phyloP scores from a whole-genome alignment of 2,113 vertebrate genomes.

The Strix aluco region DNA sequence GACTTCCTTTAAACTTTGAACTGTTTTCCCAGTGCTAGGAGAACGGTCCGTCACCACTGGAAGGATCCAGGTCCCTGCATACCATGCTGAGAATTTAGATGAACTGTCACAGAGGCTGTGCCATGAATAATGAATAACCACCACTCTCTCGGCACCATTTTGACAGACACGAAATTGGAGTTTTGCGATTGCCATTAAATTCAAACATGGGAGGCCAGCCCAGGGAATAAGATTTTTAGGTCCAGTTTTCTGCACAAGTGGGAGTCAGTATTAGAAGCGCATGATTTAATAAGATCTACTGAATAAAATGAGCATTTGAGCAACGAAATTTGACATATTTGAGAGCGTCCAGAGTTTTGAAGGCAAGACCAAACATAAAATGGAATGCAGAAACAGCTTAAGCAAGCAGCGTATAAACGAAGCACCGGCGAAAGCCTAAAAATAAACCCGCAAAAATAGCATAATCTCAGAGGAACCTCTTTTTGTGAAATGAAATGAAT shows the following conservation, averaged over 20 bases:
- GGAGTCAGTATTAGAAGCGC: not conserved
- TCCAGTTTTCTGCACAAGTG: not conserved
- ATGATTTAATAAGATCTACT: not conserved
- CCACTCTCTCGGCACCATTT: not conserved
- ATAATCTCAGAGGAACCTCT: not conserved
- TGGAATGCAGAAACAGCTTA: not conserved
- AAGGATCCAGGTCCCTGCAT: not conserved
- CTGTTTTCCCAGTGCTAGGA: not conserved
- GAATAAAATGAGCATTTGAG: not conserved
- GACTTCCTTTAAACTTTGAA: not conserved
- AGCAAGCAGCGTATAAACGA: not conserved
- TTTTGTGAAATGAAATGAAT: not conserved
- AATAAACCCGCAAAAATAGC: not conserved
- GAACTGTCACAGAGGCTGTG: not conserved
- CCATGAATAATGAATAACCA: slow-evolving; percentile 26
- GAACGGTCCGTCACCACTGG: no score
- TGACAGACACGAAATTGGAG: slow-evolving; percentile 13
- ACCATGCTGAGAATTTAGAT: not conserved
- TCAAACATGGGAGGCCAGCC: not conserved
- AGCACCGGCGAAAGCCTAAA: no score
- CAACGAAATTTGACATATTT: not conserved
- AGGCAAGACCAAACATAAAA: not conserved
- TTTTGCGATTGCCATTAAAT: not conserved
- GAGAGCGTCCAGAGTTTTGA: not conserved
- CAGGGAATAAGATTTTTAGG: not conserved